A percentile compares a stretch with the other conserved stretches of the same genome.
These are phyloP conservation scores for Diprion similis DNA, from an alignment of 1,140 invertebrate genomes.

Conservation along the genomic window DNA sequence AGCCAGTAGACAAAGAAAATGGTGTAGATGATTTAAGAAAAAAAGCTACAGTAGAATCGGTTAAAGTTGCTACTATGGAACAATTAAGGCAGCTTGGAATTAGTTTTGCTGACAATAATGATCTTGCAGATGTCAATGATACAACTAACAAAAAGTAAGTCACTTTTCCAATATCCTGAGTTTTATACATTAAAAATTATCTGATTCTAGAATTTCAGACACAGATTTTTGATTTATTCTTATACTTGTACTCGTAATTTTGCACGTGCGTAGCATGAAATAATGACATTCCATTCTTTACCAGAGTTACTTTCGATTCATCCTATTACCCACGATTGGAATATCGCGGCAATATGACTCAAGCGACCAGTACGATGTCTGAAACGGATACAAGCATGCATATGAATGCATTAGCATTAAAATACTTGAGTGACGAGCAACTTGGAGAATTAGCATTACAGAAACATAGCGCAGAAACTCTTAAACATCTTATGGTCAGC, in stretches of 20 bases:
- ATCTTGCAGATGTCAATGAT: slow-evolving; percentile 33
- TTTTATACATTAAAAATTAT: no score
- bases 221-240: neutral
- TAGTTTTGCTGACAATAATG: slow-evolving; percentile 48
- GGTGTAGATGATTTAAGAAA: slow-evolving; percentile 33
- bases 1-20: slow-evolving; percentile 25
- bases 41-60: slow-evolving; percentile 47
- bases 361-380: slow-evolving; percentile 40
- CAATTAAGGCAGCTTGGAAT: slow-evolving; percentile 61
- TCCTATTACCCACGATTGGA: slow-evolving; percentile 48
- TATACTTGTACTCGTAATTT: slow-evolving; percentile 1
- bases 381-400: slow-evolving; percentile 66
- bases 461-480: slow-evolving; percentile 38
- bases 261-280: slow-evolving; percentile 18
- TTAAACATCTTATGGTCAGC: slow-evolving; percentile 45
- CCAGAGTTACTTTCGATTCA: slow-evolving; percentile 62
- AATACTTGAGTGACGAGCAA: slow-evolving; percentile 68
- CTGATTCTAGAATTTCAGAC: no score
- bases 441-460: slow-evolving; percentile 54
- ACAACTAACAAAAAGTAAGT: slow-evolving; percentile 38
- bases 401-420: slow-evolving; percentile 71
- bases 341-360: slow-evolving; percentile 42
- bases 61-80: slow-evolving; percentile 61
- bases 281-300: slow-evolving; percentile 23
- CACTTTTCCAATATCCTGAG: neutral